Evolutionary conservation across 2,888 invertebrate species (phyloP).

Genomic region (Neoitamus cyanurus): DNA sequence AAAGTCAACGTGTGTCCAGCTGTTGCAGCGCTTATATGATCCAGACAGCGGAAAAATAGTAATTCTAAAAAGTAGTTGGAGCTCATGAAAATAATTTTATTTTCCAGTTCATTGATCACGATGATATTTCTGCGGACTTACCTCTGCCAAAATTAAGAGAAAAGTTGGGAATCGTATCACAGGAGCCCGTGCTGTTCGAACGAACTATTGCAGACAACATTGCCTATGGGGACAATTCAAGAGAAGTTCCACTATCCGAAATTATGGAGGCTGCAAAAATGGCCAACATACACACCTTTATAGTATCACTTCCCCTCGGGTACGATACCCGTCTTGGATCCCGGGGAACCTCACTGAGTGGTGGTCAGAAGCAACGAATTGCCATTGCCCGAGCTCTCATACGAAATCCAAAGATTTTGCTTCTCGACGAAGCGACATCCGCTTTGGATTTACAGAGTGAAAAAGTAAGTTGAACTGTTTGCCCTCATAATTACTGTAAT

Average conservation of each 20-base stretch:
- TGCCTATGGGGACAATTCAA: constrained; percentile 84
- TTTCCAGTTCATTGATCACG: constrained; percentile 66
- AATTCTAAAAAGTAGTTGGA: constrained; percentile 53
- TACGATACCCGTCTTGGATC: constrained; percentile 80
- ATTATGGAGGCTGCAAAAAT: constrained; percentile 81
- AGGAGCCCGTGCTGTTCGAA: constrained; percentile 91
- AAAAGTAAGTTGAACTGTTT: constrained; percentile 68
- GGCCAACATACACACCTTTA: constrained; percentile 89
- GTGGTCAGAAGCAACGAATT: constrained; percentile 88
- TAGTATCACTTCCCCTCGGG: constrained; percentile 79
- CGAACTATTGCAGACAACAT: constrained; percentile 90
- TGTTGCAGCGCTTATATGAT: constrained; percentile 83
- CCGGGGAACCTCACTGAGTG: constrained; percentile 80
- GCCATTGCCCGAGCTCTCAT: constrained; percentile 83
- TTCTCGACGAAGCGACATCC: constrained; percentile 82
- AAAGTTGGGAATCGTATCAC: constrained; percentile 87
- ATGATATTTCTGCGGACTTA: constrained; percentile 70
- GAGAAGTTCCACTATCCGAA: constrained; percentile 74
- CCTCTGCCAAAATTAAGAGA: constrained; percentile 74
- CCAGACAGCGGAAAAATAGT: constrained; percentile 75
- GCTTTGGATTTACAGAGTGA: constrained; percentile 82
- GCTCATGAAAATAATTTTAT: not conserved
- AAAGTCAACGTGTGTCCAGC: constrained; percentile 83
- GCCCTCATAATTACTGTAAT: not conserved
- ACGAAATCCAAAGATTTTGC: constrained; percentile 75